Evolutionary conservation across 1,140 invertebrate genomes (phyloP).

Genomic region (Orius laevigatus): DNA sequence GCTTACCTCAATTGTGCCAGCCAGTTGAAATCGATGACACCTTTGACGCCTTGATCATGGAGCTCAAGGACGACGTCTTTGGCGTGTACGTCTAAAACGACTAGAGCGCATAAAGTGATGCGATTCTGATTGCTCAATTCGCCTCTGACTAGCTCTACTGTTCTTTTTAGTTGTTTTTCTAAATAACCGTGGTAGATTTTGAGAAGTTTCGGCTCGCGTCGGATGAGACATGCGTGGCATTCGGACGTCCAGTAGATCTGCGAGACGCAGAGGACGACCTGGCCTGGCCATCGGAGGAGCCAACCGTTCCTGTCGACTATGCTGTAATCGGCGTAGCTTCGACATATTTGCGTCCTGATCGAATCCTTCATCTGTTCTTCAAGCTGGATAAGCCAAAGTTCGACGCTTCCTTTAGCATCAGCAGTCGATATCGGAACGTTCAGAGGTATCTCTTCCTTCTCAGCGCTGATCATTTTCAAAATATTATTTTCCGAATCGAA

Average conservation of each 20-base stretch:
- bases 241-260: constrained; percentile 79
- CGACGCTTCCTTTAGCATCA: constrained; percentile 72
- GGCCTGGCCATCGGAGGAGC: constrained; percentile 74
- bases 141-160: constrained; percentile 36
- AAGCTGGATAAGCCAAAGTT: constrained; percentile 77
- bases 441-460: constrained; percentile 62
- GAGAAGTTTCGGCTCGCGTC: constrained; percentile 34
- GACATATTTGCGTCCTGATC: constrained; percentile 50
- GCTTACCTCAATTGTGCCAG: constrained; percentile 56
- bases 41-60: constrained; percentile 44
- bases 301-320: constrained; percentile 47
- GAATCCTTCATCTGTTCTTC: constrained; percentile 69
- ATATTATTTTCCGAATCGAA: constrained; percentile 69
- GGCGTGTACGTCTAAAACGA: constrained; percentile 83
- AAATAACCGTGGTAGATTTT: constrained; percentile 32
- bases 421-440: constrained; percentile 52
- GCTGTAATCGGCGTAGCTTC: constrained; percentile 53
- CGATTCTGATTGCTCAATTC: constrained; percentile 43
- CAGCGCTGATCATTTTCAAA: constrained; percentile 67
- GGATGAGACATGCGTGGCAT: constrained; percentile 49
- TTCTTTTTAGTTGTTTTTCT: constrained; percentile 34
- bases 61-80: constrained; percentile 71
- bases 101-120: constrained; percentile 69
- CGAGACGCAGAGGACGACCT: constrained; percentile 65
- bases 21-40: constrained; percentile 80